phyloP scores from a whole-genome alignment of 1,140 invertebrate genomes.

The Hycleus cichorii region DNA sequence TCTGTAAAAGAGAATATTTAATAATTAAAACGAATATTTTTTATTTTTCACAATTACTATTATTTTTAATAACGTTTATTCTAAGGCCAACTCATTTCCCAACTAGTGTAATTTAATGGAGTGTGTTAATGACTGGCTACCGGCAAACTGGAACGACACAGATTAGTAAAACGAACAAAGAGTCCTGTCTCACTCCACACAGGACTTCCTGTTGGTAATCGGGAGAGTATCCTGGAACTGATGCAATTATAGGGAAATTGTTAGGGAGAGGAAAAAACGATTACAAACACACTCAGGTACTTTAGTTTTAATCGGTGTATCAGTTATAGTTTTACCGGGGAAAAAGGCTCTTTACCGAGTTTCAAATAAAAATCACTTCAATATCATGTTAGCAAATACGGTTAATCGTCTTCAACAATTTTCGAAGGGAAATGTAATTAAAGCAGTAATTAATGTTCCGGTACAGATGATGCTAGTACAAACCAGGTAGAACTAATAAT shows the following conservation, averaged over 20 bases:
- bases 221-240: too few species aligned
- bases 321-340: too few species aligned
- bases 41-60: slow-evolving; percentile 2
- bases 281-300: too few species aligned
- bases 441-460: slow-evolving; percentile 25
- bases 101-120: slow-evolving; percentile 29
- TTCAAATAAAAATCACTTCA: slow-evolving; percentile 2
- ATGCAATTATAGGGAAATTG: too few species aligned
- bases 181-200: background rate
- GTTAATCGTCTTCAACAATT: slow-evolving; percentile 16
- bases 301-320: too few species aligned
- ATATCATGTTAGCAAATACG: slow-evolving; percentile 10
- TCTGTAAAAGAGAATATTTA: slow-evolving; percentile 45
- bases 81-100: slow-evolving; percentile 21
- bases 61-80: slow-evolving; percentile 15
- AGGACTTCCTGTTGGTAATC: slow-evolving; percentile 18
- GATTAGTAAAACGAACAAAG: slow-evolving; percentile 25
- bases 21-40: slow-evolving; percentile 16
- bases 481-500: slow-evolving; percentile 18
- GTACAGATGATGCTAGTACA: slow-evolving; percentile 19
- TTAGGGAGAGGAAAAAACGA: too few species aligned
- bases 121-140: slow-evolving; percentile 28
- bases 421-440: slow-evolving; percentile 24
- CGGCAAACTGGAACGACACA: slow-evolving; percentile 18
- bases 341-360: too few species aligned